Base-by-base conservation (phyloP, 1,140 invertebrate species). In the Capitella teleta region DNA sequence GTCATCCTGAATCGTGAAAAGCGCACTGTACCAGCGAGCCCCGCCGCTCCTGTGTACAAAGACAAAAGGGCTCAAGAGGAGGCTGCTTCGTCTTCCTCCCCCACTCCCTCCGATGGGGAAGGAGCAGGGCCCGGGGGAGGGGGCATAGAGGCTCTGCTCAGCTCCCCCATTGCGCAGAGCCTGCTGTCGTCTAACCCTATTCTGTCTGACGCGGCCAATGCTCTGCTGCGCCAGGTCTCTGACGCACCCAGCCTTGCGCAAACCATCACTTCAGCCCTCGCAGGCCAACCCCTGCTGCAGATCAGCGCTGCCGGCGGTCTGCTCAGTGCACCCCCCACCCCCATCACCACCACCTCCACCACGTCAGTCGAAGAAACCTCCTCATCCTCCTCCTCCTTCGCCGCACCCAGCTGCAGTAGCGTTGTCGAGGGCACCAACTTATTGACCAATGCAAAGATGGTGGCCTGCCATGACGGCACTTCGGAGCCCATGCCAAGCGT, bases 1-100 rank as follows among this genome's bases (percentile, higher is more conserved):
- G 52, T 57, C 26, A 25, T 25, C 23, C 32, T 49, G 24, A 57
- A 57, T 25, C 30, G 47, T 21, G 19, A 44, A 26, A 44, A 44
- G 21, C 42, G 42, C 12, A 16, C 21, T 41, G 49, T 34, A 28
- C 34, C 47, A 2, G 8, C 21, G 19, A 12, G 19, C 21, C 8
- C 38, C 2, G 10, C 38, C 8, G 38, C 38, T 14, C n/a, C n/a
- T n/a, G n/a, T n/a, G n/a, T n/a, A n/a, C n/a, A n/a, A n/a, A n/a
- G n/a, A n/a, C n/a, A n/a, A n/a, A n/a, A n/a, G n/a, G n/a, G n/a
- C n/a, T n/a, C n/a, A n/a, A 5, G 21, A 36, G n/a, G 23, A 19
- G 10, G 21, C 46, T 2, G 16, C 46, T 8, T 6, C 47, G 25
- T 24, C 36, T 12, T 36, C 47, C n/a, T 28, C 43, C 10, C 3